A percentile compares a stretch with the other conserved stretches of the same genome.
Conservation (phyloP, 2,113 vertebrate genomes). For the Pantherophis guttatus region DNA sequence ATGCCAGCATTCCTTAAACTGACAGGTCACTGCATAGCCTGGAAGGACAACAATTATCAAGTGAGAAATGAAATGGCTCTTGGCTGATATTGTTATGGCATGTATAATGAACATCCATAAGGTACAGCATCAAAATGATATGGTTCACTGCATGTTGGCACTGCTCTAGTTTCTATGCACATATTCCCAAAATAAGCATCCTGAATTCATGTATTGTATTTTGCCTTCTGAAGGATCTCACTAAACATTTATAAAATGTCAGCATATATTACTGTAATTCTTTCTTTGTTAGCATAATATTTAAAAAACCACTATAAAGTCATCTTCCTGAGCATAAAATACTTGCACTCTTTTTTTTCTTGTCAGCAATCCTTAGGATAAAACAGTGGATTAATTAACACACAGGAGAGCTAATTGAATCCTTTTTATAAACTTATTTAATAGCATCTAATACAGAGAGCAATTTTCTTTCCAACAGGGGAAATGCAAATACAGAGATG, state of each 20-base stretch:
- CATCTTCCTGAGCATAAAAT: constrained; percentile 12
- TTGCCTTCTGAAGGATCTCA: constrained; percentile 24
- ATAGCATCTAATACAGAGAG: constrained; percentile 20
- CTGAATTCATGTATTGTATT: constrained; percentile 18
- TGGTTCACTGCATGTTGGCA: neutral
- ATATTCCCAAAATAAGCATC: neutral
- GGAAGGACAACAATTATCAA: neutral
- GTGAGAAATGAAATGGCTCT: neutral
- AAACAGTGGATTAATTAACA: constrained; percentile 37
- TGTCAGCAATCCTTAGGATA: constrained; percentile 24
- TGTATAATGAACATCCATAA: neutral
- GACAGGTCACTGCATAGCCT: neutral
- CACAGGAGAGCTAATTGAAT: constrained; percentile 33
- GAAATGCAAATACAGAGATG: constrained; percentile 19
- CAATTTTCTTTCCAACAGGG: constrained; percentile 20
- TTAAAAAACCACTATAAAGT: constrained; percentile 8
- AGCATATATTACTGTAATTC: constrained; percentile 22
- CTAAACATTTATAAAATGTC: constrained; percentile 21
- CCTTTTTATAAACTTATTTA: constrained; percentile 26
- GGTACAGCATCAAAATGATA: neutral
- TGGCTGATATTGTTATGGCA: neutral
- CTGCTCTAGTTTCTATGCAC: neutral
- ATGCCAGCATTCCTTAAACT: neutral
- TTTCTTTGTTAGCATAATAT: constrained; percentile 7
- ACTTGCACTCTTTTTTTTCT: neutral